Evolutionary conservation across 2,888 invertebrate genomes (phyloP), one percentile per base, ranked within the genome.

Genomic region (Helleia helle): DNA sequence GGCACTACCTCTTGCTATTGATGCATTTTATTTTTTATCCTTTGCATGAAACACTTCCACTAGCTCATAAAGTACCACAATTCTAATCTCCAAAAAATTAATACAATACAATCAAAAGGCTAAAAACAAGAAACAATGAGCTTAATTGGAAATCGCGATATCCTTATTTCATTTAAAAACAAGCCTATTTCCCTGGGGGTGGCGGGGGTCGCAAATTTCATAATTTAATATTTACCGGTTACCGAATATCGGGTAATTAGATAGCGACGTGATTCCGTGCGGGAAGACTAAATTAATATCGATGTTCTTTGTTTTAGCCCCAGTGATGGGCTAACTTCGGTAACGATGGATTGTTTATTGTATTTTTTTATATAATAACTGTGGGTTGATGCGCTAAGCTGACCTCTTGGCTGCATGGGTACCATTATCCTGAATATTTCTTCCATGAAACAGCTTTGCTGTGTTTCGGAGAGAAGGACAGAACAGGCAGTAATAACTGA

Each of bases 231-330:
- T 80, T 68, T 69, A 68, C 67, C 67, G 72, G 72, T 69, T 66
- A 61, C 65, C 66, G 67, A 40, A 69, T 72, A 77, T 75, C 65
- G 68, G 71, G 74, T 83, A 84, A 84, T 84, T 83, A 81, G 80
- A 80, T 81, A 62, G 68, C 65, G 65, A 70, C 76, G 76, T 81
- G 83, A 84, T 84, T 83, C 76, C 61, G 74, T 77, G 70, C 73
- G 68, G 73, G 71, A 69, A 68, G 66, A 67, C 62, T 52, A 70
- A 77, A 83, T 84, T 83, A 83, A 83, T 84, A 83, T 83, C 84
- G 79, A 83, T 83, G 79, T 77, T 81, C 77, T 71, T 79, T 71
- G 73, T 71, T 66, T 59, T 61, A 44, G 31, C 41, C 31, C 29
- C 56, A 74, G 71, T 43, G 75, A 47, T 62, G 68, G 14, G 7